Evolutionary conservation across 2,888 invertebrate species (phyloP), one percentile per base, ranked within the genome.

Genomic region (Ophioninae sp.): DNA sequence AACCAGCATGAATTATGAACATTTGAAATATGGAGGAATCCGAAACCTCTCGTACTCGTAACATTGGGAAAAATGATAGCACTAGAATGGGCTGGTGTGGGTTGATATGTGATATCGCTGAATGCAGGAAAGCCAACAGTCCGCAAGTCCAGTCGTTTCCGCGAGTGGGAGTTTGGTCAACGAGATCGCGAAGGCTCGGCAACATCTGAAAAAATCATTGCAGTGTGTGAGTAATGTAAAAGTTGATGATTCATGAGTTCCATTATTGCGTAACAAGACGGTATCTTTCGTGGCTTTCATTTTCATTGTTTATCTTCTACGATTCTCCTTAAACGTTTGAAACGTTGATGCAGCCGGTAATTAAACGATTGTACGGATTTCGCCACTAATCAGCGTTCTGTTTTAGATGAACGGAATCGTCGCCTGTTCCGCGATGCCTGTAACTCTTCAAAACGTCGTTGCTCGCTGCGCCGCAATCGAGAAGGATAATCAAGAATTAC

Each of bases 171-270:
- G 90, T 90, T 95, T 97, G 94, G 96, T 96, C 91, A 95, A 95
- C 93, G 97, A 97, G 95, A 96, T 97, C 92, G 97, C 96, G 92
- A 97, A 96, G 94, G 97, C 97, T 93, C 95, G 97, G 92, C 96
- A 97, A 94, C 96, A 97, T 93, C 96, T 97, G 94, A 96, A 93
- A 93, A 92, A 93, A 88, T 93, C 93, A 89, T 93, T 94, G 90
- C 93, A 93, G 91, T 93, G 93, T 93, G 94, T 94, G 93, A 94
- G 93, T 93, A 93, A 90, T 88, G 88, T 86, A 87, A 86, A 88
- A 87, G 88, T 73, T 37, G 67, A 67, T 80, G 39, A 59, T 73
- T 44, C 0, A 68, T 20, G 41, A 3, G 13, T 61, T 74, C 59
- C 62, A 61, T 76, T 69, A 62, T 56, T 37, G 17, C 13, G 44